Evolutionary conservation across 2,888 invertebrate species (phyloP).

Genomic region (Spatulosminthurus flaviceps): DNA sequence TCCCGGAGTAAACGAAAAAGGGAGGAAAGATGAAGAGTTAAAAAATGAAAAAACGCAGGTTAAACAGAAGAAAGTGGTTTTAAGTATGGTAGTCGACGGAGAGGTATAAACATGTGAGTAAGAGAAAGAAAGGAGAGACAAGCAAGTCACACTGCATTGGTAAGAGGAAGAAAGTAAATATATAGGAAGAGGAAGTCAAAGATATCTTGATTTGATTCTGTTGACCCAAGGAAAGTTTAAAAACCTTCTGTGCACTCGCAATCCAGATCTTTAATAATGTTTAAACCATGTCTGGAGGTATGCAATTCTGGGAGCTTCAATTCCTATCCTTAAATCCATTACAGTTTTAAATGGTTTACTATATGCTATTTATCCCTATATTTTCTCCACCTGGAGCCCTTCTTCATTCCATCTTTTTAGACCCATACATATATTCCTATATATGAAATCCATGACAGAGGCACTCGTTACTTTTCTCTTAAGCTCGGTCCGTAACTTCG

Average conservation of each 20-base stretch:
- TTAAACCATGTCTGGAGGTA: constrained; percentile 16
- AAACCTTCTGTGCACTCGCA: constrained; percentile 8
- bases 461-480: too few species aligned
- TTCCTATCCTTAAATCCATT: constrained; percentile 40
- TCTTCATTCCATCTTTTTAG: too few species aligned
- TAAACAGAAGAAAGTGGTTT: constrained; percentile 38
- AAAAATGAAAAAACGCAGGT: background rate
- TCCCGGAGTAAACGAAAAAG: background rate
- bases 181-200: background rate
- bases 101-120: constrained; percentile 3
- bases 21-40: background rate
- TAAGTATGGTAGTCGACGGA: constrained; percentile 24
- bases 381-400: too few species aligned
- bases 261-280: constrained; percentile 4
- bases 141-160: background rate
- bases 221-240: constrained; percentile 42
- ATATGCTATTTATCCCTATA: too few species aligned
- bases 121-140: background rate
- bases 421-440: too few species aligned
- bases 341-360: too few species aligned
- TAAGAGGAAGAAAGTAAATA: background rate
- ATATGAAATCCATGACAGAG: too few species aligned
- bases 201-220: constrained; percentile 40
- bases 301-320: constrained; percentile 24
- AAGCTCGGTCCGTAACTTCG: too few species aligned